Percentiles rank a stretch among this genome's conserved stretches.
phyloP scores from a whole-genome alignment of 2,113 vertebrate species.

The Tonatia bakeri region DNA sequence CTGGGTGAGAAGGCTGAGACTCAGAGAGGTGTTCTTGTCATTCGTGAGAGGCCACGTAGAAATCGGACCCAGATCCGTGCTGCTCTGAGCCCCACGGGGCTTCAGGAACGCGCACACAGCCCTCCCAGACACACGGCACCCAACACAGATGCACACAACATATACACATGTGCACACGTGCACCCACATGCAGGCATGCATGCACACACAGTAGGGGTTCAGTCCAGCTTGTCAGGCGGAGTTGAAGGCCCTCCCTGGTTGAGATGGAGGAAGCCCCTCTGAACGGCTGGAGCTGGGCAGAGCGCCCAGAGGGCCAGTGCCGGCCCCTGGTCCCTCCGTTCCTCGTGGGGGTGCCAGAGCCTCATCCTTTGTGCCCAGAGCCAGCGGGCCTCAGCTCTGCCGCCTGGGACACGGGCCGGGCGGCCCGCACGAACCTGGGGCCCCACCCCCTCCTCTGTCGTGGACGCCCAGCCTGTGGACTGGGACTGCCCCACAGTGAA shows the following conservation, averaged over 20 bases:
- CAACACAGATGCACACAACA: accelerated
- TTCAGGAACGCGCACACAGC: accelerated
- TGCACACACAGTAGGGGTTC: background rate
- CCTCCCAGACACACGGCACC: accelerated
- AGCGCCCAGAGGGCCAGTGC: background rate
- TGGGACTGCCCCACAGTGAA: accelerated
- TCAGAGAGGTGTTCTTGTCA: background rate
- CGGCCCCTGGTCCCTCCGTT: background rate
- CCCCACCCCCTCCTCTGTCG: accelerated
- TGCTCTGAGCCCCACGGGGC: background rate
- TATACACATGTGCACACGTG: background rate
- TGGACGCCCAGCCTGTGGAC: background rate
- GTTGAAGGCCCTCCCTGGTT: background rate
- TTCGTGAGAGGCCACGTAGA: background rate
- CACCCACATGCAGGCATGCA: accelerated
- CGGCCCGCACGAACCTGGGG: accelerated
- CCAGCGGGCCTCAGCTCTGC: background rate
- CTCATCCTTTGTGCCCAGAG: background rate
- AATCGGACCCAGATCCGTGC: no score
- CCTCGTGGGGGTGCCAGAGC: background rate
- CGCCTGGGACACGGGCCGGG: accelerated
- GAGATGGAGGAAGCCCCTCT: background rate
- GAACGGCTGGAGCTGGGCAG: background rate
- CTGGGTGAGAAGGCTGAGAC: background rate
- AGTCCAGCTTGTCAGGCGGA: accelerated